Percentiles rank a stretch among this genome's conserved stretches.
Evolutionary conservation across 2,888 invertebrate species (phyloP).

Genomic region (Yponomeuta cagnagella): DNA sequence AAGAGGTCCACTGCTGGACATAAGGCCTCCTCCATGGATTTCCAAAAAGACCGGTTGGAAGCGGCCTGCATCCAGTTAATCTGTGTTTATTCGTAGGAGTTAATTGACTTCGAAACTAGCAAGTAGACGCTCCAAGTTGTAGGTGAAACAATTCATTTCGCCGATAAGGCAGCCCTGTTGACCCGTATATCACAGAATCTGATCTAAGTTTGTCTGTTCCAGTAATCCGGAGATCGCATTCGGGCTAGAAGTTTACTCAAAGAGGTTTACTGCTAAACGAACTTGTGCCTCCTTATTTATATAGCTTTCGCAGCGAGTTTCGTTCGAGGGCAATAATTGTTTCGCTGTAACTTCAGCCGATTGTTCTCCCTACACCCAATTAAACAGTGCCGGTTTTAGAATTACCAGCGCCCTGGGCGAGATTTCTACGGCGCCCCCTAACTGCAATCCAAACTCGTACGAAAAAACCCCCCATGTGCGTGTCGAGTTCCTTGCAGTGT

Average conservation of each 20-base stretch:
- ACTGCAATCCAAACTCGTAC: too few relatives aligned
- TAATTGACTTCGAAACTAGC: background rate
- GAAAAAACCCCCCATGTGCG: too few relatives aligned
- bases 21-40: too few relatives aligned
- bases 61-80: too few relatives aligned
- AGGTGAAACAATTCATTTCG: slow-evolving; percentile 9
- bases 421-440: too few relatives aligned
- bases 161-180: background rate
- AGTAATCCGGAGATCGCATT: slow-evolving; percentile 24
- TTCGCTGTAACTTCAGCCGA: slow-evolving; percentile 19
- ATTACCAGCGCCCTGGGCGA: too few relatives aligned
- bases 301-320: slow-evolving; percentile 17
- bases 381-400: slow-evolving; percentile 18
- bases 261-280: slow-evolving; percentile 23
- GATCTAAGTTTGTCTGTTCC: slow-evolving; percentile 31
- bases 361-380: slow-evolving; percentile 26
- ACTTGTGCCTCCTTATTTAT: slow-evolving; percentile 20
- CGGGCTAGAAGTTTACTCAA: slow-evolving; percentile 21
- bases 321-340: slow-evolving; percentile 22
- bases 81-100: too few relatives aligned
- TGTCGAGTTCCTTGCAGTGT: too few relatives aligned
- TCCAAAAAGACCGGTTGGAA: too few relatives aligned
- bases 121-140: background rate
- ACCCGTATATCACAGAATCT: slow-evolving; percentile 19
- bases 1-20: too few relatives aligned